Conservation (phyloP, 2,797 vertebrate species). For the Acrossocheilus wenchowensis region DNA sequence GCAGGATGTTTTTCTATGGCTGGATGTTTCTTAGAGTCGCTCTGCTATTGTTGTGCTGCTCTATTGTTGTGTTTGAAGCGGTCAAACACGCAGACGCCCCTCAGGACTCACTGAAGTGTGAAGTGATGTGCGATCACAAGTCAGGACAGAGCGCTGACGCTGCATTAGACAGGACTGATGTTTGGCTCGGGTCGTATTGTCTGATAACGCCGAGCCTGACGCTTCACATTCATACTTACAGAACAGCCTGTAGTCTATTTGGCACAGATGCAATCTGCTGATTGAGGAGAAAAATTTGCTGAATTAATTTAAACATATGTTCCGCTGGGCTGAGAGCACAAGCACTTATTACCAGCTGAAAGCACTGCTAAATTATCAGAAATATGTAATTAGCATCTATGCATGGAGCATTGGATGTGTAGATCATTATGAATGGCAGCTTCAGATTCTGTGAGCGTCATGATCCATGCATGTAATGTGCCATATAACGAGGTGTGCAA, state of each 20-base stretch:
- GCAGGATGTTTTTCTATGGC: slow-evolving; percentile 20
- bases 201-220: neutral
- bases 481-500: neutral
- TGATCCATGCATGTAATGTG: too few relatives aligned
- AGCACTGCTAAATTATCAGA: neutral
- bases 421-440: neutral
- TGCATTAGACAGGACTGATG: slow-evolving; percentile 23
- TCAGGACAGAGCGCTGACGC: slow-evolving; percentile 54
- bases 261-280: neutral
- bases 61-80: slow-evolving; percentile 71
- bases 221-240: neutral
- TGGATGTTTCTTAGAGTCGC: slow-evolving; percentile 30
- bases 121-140: slow-evolving; percentile 40
- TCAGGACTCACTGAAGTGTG: slow-evolving; percentile 37
- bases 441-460: neutral
- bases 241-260: neutral
- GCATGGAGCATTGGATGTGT: neutral
- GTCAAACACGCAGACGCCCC: slow-evolving; percentile 25
- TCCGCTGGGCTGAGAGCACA: neutral
- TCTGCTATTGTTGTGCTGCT: slow-evolving; percentile 73
- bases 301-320: neutral
- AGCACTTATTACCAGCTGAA: neutral
- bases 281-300: neutral
- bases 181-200: neutral
- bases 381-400: neutral